Conservation (phyloP, 1,140 invertebrate species). For the Drosophila simulans region DNA sequence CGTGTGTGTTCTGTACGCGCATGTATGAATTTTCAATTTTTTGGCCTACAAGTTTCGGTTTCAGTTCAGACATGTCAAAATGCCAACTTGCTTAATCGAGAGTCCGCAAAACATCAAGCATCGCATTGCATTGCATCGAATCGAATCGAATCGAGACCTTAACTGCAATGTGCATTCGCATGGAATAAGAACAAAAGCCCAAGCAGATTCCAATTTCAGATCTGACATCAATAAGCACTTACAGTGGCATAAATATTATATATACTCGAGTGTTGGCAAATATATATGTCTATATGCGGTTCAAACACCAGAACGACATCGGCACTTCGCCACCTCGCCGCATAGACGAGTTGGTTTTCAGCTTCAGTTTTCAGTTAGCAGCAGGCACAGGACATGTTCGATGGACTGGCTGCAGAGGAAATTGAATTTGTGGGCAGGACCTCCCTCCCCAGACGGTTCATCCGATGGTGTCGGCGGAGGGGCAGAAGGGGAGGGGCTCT, state of each 20-base stretch:
- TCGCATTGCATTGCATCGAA: slow-evolving; percentile 26
- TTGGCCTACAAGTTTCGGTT: slow-evolving; percentile 36
- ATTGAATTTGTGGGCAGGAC: slow-evolving; percentile 66
- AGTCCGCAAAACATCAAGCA: slow-evolving; percentile 56
- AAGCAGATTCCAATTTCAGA: slow-evolving; percentile 76
- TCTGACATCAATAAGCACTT: slow-evolving; percentile 81
- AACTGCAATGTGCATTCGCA: slow-evolving; percentile 43
- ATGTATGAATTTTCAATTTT: slow-evolving; percentile 44
- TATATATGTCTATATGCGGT: slow-evolving; percentile 29
- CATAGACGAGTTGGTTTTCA: slow-evolving; percentile 21
- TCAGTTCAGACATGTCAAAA: slow-evolving; percentile 41
- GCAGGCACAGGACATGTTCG: slow-evolving; percentile 33
- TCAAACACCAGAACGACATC: slow-evolving; percentile 44
- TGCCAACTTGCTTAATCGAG: slow-evolving; percentile 71
- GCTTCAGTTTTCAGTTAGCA: slow-evolving; percentile 13
- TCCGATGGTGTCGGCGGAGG: not conserved
- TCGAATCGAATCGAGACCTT: slow-evolving; percentile 25
- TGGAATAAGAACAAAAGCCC: slow-evolving; percentile 40
- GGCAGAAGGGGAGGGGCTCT: not conserved
- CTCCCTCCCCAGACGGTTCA: not conserved
- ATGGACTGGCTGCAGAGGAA: slow-evolving; percentile 66
- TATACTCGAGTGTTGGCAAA: slow-evolving; percentile 41
- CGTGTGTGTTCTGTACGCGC: slow-evolving; percentile 3
- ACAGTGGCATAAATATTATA: slow-evolving; percentile 76
- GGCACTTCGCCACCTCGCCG: slow-evolving; percentile 41